A percentile compares a stretch with the other conserved stretches of the same genome.
phyloP scores from a whole-genome alignment of 1,140 invertebrate species.

The Drosophila kanapiae region DNA sequence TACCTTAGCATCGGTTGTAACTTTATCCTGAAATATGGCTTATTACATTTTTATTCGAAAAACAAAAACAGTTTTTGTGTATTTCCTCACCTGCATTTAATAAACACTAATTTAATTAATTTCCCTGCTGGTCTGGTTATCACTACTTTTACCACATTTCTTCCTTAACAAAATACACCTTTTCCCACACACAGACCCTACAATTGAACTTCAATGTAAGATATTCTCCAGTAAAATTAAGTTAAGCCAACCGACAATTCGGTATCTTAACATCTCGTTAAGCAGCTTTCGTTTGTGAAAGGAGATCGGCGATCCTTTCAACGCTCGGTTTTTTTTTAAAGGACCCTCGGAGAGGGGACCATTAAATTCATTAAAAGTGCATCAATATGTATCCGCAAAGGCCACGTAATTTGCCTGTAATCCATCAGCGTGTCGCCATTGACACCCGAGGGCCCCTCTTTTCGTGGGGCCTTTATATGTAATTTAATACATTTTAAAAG shows the following conservation, averaged over 20 bases:
- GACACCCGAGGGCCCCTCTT: slow-evolving; percentile 51
- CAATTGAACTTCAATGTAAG: slow-evolving; percentile 17
- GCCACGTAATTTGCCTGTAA: slow-evolving; percentile 72
- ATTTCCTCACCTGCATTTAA: neutral
- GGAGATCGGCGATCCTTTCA: slow-evolving; percentile 47
- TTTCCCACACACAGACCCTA: slow-evolving; percentile 2
- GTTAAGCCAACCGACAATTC: slow-evolving; percentile 12
- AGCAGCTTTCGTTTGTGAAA: slow-evolving; percentile 38
- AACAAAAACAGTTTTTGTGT: too few relatives aligned
- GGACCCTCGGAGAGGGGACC: slow-evolving; percentile 14
- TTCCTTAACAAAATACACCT: neutral
- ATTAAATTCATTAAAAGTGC: slow-evolving; percentile 81
- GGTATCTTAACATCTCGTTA: slow-evolving; percentile 41
- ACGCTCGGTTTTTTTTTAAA: slow-evolving; percentile 22
- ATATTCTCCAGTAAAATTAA: slow-evolving; percentile 7
- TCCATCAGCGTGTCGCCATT: slow-evolving; percentile 70
- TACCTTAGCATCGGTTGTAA: neutral
- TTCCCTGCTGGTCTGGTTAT: neutral
- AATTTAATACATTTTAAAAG: slow-evolving; percentile 23
- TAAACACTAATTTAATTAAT: neutral
- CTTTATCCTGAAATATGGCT: neutral
- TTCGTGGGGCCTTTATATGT: slow-evolving; percentile 43
- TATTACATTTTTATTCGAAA: too few relatives aligned
- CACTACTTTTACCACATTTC: neutral
- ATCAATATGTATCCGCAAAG: slow-evolving; percentile 62